Conservation (phyloP, 2,797 vertebrate genomes). For the Sebastolobus alascanus region DNA sequence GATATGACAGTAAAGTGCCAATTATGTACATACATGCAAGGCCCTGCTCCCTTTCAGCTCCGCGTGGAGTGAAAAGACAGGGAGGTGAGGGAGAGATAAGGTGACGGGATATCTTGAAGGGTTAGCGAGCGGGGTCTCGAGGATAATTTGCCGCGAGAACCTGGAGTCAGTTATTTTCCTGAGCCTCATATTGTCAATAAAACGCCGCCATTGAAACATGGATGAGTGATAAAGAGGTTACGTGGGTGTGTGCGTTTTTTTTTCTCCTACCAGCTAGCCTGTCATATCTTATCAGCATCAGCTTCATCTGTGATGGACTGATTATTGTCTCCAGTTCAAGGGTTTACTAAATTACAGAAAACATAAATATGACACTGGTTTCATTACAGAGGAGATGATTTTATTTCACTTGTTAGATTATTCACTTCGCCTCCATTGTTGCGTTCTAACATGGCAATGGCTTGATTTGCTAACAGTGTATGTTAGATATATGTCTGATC, state of each 20-base stretch:
- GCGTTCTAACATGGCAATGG: not conserved
- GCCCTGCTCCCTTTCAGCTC: constrained; percentile 68
- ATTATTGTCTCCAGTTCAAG: constrained; percentile 41
- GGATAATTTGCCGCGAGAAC: constrained; percentile 58
- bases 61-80: constrained; percentile 43
- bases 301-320: constrained; percentile 44
- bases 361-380: constrained; percentile 11
- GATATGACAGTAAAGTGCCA: constrained; percentile 87
- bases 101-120: constrained; percentile 53
- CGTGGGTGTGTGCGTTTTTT: not conserved
- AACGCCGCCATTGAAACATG: constrained; percentile 41
- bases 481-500: constrained; percentile 2
- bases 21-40: constrained; percentile 81
- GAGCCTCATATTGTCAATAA: constrained; percentile 66
- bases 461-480: not conserved
- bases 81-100: constrained; percentile 66
- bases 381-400: constrained; percentile 35
- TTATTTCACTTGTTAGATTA: constrained; percentile 30
- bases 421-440: not conserved
- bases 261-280: constrained; percentile 20
- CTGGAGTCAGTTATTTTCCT: constrained; percentile 60
- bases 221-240: constrained; percentile 62
- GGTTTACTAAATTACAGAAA: constrained; percentile 41
- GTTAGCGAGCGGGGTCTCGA: constrained; percentile 41
- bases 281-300: constrained; percentile 66